Conservation (phyloP, 2,888 invertebrate genomes). For the Digitonthophagus gazella region DNA sequence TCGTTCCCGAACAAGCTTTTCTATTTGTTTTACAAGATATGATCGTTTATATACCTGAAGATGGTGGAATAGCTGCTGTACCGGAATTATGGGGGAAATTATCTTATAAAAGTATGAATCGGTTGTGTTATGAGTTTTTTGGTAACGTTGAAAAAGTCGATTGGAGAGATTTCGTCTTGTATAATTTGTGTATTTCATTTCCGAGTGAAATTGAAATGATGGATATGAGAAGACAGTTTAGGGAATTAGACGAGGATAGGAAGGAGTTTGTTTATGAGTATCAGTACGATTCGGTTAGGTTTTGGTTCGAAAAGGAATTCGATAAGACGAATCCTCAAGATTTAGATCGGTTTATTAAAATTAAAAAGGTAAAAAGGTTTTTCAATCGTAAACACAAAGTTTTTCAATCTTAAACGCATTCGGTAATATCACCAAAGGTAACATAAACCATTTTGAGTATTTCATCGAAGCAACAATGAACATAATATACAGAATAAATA, state of each 20-base stretch:
- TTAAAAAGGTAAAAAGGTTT: slow-evolving; percentile 11
- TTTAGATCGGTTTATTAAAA: slow-evolving; percentile 13
- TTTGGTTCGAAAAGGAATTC: slow-evolving; percentile 51
- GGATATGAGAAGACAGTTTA: slow-evolving; percentile 52
- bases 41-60: slow-evolving; percentile 43
- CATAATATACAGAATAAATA: slow-evolving; percentile 88
- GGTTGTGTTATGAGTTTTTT: slow-evolving; percentile 49
- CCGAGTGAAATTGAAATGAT: slow-evolving; percentile 59
- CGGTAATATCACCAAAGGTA: slow-evolving; percentile 84
- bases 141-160: slow-evolving; percentile 59
- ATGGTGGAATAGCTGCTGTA: slow-evolving; percentile 39
- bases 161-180: slow-evolving; percentile 67
- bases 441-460: slow-evolving; percentile 82
- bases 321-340: slow-evolving; percentile 26
- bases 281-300: slow-evolving; percentile 42
- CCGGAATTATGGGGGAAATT: slow-evolving; percentile 48
- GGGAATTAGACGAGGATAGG: slow-evolving; percentile 51
- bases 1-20: slow-evolving; percentile 47
- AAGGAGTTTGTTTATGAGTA: slow-evolving; percentile 46
- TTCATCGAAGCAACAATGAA: slow-evolving; percentile 83
- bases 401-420: neutral
- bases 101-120: slow-evolving; percentile 26
- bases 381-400: neutral
- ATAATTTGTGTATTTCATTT: slow-evolving; percentile 57
- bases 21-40: slow-evolving; percentile 52